Conservation (phyloP, 2,113 vertebrate genomes). For the Dolichallabes microphthalmus region DNA sequence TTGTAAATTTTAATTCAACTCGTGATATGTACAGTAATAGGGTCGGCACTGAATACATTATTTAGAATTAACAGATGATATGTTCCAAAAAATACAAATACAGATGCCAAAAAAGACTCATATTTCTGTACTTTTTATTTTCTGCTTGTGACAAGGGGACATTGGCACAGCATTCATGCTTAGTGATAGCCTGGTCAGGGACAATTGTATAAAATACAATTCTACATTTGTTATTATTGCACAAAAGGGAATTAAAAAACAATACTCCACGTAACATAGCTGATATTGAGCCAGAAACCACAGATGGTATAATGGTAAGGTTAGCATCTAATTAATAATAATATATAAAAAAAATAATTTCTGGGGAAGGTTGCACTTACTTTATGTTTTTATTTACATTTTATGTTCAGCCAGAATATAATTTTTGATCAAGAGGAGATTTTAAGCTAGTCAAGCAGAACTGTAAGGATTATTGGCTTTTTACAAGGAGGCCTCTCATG, state of each 20-base stretch:
- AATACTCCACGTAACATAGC: neutral
- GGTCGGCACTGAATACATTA: neutral
- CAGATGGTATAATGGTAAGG: neutral
- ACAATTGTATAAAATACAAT: neutral
- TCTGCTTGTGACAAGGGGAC: neutral
- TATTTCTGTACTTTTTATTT: neutral
- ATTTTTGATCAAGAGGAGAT: conserved; percentile 47
- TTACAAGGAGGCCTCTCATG: conserved; percentile 55
- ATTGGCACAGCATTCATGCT: neutral
- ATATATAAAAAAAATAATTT: neutral
- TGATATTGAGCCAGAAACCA: neutral
- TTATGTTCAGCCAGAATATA: no score
- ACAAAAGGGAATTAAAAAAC: neutral
- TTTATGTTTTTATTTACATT: no score
- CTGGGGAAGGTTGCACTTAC: neutral
- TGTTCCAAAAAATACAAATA: neutral
- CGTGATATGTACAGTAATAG: neutral
- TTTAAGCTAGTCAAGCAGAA: conserved; percentile 61
- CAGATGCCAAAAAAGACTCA: neutral
- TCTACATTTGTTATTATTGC: neutral
- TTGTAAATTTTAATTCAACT: neutral
- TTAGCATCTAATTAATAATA: neutral
- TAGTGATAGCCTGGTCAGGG: neutral
- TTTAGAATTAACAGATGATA: neutral
- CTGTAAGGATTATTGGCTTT: conserved; percentile 61